These are phyloP conservation scores for Stegostoma tigrinum DNA, from an alignment of 2,113 vertebrate species.

Conservation along the genomic window DNA sequence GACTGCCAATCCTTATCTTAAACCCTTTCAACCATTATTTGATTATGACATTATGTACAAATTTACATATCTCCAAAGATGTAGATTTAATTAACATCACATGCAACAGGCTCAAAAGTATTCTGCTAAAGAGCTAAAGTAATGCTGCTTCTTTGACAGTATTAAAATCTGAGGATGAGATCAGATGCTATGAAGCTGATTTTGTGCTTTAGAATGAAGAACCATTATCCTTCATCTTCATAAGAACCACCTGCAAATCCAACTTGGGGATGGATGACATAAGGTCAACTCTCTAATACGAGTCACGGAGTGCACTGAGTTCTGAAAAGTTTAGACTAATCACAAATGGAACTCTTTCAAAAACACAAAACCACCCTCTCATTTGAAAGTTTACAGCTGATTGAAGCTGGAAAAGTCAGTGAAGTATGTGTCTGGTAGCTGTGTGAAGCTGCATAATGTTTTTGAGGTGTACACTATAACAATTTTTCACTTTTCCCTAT, in stretches of 20 bases:
- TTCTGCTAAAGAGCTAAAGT: background rate
- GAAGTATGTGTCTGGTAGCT: background rate
- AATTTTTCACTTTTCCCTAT: background rate
- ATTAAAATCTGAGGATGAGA: conserved; percentile 15
- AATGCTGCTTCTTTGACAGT: background rate
- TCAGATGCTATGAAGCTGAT: background rate
- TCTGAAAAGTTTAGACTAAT: conserved; percentile 6
- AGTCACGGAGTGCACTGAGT: background rate
- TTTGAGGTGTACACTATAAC: background rate
- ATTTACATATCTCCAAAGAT: background rate
- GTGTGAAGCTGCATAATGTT: background rate
- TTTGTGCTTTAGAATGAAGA: background rate
- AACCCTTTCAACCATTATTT: background rate
- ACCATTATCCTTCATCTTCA: background rate
- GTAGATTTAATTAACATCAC: background rate
- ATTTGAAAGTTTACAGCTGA: background rate
- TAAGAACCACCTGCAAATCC: background rate
- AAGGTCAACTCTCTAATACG: background rate
- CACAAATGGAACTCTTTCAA: background rate
- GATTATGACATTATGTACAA: background rate
- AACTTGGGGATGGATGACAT: background rate
- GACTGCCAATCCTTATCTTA: background rate
- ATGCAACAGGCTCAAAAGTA: background rate
- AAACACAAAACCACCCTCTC: background rate
- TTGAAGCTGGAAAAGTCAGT: background rate